These are phyloP conservation scores for Cacatua alba DNA, from an alignment of 2,113 vertebrate genomes.

Conservation along the genomic window DNA sequence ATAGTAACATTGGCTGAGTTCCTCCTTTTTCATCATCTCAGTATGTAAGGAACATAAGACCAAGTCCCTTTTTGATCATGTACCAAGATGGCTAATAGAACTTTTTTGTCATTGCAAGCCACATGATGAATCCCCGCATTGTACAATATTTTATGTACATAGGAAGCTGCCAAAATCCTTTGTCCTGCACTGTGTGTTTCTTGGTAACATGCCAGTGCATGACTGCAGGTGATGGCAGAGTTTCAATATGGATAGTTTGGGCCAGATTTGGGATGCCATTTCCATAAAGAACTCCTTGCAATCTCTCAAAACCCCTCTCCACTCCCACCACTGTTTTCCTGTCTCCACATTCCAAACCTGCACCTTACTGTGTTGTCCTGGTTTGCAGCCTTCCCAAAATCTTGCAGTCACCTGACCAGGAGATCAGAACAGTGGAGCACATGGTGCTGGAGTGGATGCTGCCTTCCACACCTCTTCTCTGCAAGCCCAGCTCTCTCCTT, in stretches of 20 bases:
- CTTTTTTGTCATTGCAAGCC: background rate
- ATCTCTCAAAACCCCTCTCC: background rate
- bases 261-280: background rate
- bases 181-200: constrained; percentile 22
- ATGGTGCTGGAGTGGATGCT: background rate
- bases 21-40: background rate
- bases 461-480: background rate
- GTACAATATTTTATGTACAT: background rate
- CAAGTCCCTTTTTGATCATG: background rate
- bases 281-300: background rate
- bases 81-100: background rate
- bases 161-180: background rate
- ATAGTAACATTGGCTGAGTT: background rate
- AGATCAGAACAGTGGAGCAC: background rate
- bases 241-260: background rate
- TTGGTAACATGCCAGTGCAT: background rate
- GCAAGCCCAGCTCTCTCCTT: background rate
- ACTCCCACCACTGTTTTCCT: background rate
- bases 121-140: background rate
- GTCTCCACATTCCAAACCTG: background rate
- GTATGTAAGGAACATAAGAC: background rate
- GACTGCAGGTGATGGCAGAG: constrained; percentile 18
- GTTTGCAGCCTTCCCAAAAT: background rate
- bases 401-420: background rate
- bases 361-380: background rate